A percentile compares a stretch with the other conserved stretches of the same genome.
Conservation (phyloP, 1,140 invertebrate genomes). For the Alviniconcha marisindica region DNA sequence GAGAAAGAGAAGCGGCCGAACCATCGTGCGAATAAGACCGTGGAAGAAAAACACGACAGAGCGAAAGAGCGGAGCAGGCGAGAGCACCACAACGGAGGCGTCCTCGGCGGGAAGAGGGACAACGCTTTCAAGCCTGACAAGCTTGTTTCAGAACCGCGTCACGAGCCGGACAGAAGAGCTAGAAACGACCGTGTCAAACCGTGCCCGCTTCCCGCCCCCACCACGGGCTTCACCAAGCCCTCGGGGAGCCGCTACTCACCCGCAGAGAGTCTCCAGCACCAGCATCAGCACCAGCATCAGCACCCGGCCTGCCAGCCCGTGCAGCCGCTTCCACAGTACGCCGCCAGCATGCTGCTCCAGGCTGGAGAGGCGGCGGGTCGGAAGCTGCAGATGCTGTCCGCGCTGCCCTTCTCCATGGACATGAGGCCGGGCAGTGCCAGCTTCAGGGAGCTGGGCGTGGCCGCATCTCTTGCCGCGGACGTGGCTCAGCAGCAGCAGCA, state of each 20-base stretch:
- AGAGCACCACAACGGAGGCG: not conserved
- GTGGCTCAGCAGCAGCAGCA: not conserved
- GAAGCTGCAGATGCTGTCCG: not conserved
- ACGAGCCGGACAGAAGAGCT: not conserved
- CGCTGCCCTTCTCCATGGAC: not conserved
- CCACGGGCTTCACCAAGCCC: not conserved
- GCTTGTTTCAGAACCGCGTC: not conserved
- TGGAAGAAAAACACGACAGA: no score
- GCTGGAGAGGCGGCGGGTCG: constrained; percentile 23
- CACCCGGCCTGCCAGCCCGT: not conserved
- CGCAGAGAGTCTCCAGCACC: not conserved
- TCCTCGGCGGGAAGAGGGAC: not conserved
- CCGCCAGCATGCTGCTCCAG: constrained; percentile 11
- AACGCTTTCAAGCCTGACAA: not conserved
- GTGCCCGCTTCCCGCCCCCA: not conserved
- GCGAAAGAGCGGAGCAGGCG: not conserved
- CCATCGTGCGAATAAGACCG: no score
- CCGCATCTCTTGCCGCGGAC: not conserved
- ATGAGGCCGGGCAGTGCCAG: not conserved
- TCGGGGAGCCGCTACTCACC: not conserved
- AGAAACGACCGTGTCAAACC: not conserved
- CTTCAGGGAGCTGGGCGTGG: not conserved
- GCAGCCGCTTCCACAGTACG: constrained; percentile 17
- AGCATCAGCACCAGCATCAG: not conserved
- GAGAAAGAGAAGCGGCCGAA: no score